Evolutionary conservation across 2,888 invertebrate species (phyloP).

Genomic region (Xylota sylvarum): DNA sequence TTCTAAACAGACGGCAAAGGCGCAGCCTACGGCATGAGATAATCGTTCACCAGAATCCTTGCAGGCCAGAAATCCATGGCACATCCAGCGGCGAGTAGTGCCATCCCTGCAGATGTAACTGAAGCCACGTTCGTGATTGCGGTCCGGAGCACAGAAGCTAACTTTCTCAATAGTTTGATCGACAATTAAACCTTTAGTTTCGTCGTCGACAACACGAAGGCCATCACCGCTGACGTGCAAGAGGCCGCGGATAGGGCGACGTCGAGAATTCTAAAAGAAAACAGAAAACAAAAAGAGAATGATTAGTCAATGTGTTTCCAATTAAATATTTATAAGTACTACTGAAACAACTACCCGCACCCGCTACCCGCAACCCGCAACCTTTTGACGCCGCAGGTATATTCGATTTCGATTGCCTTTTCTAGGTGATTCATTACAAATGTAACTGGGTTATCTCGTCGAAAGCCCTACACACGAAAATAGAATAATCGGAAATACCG

Average conservation of each 20-base stretch:
- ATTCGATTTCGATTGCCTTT: not conserved
- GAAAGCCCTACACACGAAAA: not conserved
- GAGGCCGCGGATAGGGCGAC: slow-evolving; percentile 95
- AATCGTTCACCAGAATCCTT: slow-evolving; percentile 98
- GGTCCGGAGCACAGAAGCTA: slow-evolving; percentile 99
- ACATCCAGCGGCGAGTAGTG: slow-evolving; percentile 99
- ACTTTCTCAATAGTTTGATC: slow-evolving; percentile 99
- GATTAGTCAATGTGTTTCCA: slow-evolving; percentile 12
- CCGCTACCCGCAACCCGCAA: not conserved
- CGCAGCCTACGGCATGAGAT: slow-evolving; percentile 99
- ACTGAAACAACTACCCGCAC: not conserved
- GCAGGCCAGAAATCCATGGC: slow-evolving; percentile 98
- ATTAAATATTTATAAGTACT: not conserved
- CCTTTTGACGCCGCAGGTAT: not conserved
- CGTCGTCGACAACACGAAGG: slow-evolving; percentile 98
- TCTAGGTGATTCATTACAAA: slow-evolving; percentile 28
- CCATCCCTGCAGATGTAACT: slow-evolving; percentile 99
- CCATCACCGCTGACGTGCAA: slow-evolving; percentile 98
- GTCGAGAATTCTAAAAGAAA: slow-evolving; percentile 91
- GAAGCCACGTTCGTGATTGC: slow-evolving; percentile 97
- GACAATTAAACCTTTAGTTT: slow-evolving; percentile 98
- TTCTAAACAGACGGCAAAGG: slow-evolving; percentile 99
- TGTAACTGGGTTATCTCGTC: slow-evolving; percentile 23
- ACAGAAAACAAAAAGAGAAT: slow-evolving; percentile 35
- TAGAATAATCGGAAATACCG: not conserved